Evolutionary conservation across 1,140 invertebrate genomes (phyloP), one percentile per base, ranked within the genome.

Genomic region (Calephelis virginiensis): DNA sequence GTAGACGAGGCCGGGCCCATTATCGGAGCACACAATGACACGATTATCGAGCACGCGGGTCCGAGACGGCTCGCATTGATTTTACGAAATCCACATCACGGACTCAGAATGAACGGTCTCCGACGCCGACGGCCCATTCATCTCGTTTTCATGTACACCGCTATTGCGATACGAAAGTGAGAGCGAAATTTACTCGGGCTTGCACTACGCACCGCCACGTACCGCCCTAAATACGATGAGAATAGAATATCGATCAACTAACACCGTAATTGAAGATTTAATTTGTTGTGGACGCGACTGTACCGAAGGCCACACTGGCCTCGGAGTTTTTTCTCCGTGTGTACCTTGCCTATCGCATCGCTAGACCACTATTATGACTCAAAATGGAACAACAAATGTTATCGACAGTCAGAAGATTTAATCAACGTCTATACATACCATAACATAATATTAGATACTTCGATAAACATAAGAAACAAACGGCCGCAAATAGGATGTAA

Each of bases 81-180:
- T 89, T 86, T 89, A 85, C 86, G 83, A 90, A 89, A 86, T 89
- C 84, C 85, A 86, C 89, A 89, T 84, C 80, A 86, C 81, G 75
- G 81, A 77, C 79, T 85, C 77, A 75, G 82, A 89, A 86, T 80
- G 84, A 89, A 87, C 85, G 81, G 78, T 77, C 83, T 84, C 82
- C 76, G 84, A 81, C 84, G 80, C 82, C 76, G 84, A 81, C 84
- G 80, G 77, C 76, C 85, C 86, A 90, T 91, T 91, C 89, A 91
- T 89, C 86, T 89, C 85, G 86, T 89, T 89, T 89, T 87, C 85
- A 87, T 87, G 84, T 89, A 90, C 86, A 82, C 76, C 77, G 82
- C 83, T 90, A 84, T 88, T 88, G 83, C 83, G 78, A 86, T 87
- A 80, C 85, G 89, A 91, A 91, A 89, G 89, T 85, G 86, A 91